Base-by-base conservation (phyloP, 2,797 vertebrate genomes). In the Leptodactylus fallax region DNA sequence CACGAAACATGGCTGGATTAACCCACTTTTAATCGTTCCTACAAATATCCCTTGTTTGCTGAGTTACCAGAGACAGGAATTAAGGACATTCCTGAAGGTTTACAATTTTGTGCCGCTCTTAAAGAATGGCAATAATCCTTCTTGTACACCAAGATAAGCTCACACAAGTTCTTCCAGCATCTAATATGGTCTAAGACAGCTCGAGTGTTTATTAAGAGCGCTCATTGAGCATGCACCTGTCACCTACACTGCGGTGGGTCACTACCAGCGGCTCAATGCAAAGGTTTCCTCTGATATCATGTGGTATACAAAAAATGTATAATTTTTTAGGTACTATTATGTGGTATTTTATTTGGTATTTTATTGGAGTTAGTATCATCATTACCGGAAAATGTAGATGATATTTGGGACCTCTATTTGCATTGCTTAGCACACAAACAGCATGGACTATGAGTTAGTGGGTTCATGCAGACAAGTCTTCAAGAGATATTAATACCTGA, bases 31-130 rank as follows among this genome's bases (percentile, higher is more conserved):
- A 77, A 53, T 74, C 19, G 78, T 45, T 60, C 11, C 25, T 60
- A 10, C 53, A 80, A 80, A 80, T 60, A 45, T 61, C 56, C 25
- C 17, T 80, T 80, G 60, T 80, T 60, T 80, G 78, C 56, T 61
- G 25, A 80, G 16, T 80, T 80, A 36, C 78, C 9, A 55, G 78
- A 60, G 78, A 45, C 78, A 12, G 9, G 25, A 36, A 80, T 80
- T 60, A 80, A 45, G 19, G 55, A 60, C 55, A 80, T 80, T 80
- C 78, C 78, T 60, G 55, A 61, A 80, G 78, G 78, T 60, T 80
- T 80, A n/a, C 27, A 60, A 56, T 79, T 58, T 19, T 58, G 56
- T n/a, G 27, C 55, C 17, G 16, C 25, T 53, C 51, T 21, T 45
- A 21, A 36, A 60, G 78, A 60, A 80, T 80, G 55, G 27, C 16